Evolutionary conservation across 2,797 vertebrate species (phyloP).

Genomic region (Anableps anableps): DNA sequence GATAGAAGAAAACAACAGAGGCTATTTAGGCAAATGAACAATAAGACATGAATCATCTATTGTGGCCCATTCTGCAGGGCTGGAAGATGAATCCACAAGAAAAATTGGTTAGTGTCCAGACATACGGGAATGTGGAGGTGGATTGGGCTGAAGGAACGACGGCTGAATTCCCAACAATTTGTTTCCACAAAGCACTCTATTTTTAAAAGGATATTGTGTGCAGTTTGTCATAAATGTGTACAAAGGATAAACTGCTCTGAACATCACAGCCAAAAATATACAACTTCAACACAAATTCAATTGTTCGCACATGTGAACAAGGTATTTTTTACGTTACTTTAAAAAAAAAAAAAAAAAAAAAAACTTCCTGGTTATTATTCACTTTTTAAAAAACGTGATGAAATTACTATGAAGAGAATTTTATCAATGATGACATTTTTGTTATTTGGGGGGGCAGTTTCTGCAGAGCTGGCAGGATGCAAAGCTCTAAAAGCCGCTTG

Average conservation of each 20-base stretch:
- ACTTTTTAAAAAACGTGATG: not conserved
- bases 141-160: constrained; percentile 9
- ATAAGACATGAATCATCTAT: constrained; percentile 79
- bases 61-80: constrained; percentile 53
- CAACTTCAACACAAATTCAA: not conserved
- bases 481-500: not conserved
- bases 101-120: constrained; percentile 47
- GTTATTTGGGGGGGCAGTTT: not conserved
- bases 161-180: constrained; percentile 13
- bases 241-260: not conserved
- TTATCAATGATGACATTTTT: not conserved
- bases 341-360: too few relatives aligned
- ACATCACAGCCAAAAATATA: not conserved
- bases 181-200: constrained; percentile 3
- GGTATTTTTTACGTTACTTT: not conserved
- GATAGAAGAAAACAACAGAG: constrained; percentile 49
- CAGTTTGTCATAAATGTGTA: not conserved
- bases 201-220: not conserved
- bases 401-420: not conserved
- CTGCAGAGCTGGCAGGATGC: not conserved
- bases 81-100: constrained; percentile 46
- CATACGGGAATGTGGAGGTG: constrained; percentile 18
- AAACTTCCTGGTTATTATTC: not conserved
- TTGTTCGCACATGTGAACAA: not conserved
- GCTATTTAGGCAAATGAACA: constrained; percentile 65